These are phyloP conservation scores for Ennomos fuscantarius DNA, from an alignment of 2,888 invertebrate species.

Conservation along the genomic window DNA sequence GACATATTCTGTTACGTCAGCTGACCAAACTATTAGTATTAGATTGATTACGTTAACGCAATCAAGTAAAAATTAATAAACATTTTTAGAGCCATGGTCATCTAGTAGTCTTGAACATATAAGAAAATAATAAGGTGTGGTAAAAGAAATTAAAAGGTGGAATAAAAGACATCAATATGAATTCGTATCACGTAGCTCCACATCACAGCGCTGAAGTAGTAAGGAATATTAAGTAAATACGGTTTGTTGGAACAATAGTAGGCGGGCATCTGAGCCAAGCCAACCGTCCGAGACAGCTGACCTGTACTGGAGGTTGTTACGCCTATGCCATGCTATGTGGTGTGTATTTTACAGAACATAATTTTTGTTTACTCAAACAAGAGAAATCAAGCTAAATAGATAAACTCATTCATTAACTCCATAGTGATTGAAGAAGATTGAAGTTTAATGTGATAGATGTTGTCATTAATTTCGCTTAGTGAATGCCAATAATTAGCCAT, in stretches of 20 bases:
- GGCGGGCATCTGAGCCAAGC: conserved; percentile 43
- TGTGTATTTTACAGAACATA: no score
- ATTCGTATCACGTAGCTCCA: conserved; percentile 51
- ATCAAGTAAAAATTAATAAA: conserved; percentile 45
- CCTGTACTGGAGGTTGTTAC: conserved; percentile 48
- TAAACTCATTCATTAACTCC: no score
- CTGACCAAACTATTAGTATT: conserved; percentile 29
- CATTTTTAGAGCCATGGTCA: conserved; percentile 20
- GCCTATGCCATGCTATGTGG: no score
- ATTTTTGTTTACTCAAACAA: no score
- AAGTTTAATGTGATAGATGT: conserved; percentile 25
- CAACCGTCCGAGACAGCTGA: conserved; percentile 53
- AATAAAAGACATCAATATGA: conserved; percentile 18
- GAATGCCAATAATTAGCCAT: conserved; percentile 38
- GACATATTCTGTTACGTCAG: conserved; percentile 58
- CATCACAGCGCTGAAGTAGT: conserved; percentile 45
- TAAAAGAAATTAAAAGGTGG: conserved; percentile 10
- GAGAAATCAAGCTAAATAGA: no score
- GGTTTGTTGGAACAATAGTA: conserved; percentile 47
- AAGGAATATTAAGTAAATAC: conserved; percentile 50
- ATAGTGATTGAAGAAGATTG: conserved; percentile 19
- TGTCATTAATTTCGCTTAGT: conserved; percentile 33
- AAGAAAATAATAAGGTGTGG: neutral
- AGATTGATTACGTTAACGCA: conserved; percentile 45
- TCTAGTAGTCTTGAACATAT: neutral